phyloP scores from a whole-genome alignment of 2,797 vertebrate genomes.

The Sarcoramphus papa region DNA sequence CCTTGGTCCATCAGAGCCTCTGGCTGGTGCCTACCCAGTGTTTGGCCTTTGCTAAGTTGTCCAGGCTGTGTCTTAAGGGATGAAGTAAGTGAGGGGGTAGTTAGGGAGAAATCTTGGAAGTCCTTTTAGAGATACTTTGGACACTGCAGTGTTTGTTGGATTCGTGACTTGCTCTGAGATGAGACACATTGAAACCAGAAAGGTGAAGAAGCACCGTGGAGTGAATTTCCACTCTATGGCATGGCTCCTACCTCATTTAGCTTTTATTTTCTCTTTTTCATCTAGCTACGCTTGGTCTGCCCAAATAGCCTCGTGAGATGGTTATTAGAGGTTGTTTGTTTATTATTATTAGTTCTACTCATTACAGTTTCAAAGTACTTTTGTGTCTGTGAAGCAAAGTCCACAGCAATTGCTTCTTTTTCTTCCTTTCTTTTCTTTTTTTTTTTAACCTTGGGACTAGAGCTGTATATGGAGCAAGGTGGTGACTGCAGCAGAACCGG shows the following conservation, averaged over 20 bases:
- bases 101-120: neutral
- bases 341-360: neutral
- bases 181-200: fast-evolving
- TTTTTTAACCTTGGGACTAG: too few species aligned
- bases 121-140: neutral
- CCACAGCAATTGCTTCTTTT: neutral
- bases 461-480: neutral
- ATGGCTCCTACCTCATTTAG: neutral
- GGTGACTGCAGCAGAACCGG: neutral
- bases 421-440: neutral
- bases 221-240: neutral
- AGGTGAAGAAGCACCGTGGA: neutral
- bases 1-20: neutral
- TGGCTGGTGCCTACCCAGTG: neutral
- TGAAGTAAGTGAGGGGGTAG: neutral
- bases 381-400: neutral
- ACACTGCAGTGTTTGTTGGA: neutral
- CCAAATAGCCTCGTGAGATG: neutral
- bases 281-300: neutral
- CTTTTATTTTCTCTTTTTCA: neutral
- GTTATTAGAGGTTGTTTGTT: neutral
- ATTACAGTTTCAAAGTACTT: neutral
- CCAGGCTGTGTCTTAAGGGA: neutral
- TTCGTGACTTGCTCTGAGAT: neutral
- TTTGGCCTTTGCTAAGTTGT: neutral